Evolutionary conservation across 2,113 vertebrate species (phyloP), one percentile per base, ranked within the genome.

Genomic region (Corythoichthys intestinalis): DNA sequence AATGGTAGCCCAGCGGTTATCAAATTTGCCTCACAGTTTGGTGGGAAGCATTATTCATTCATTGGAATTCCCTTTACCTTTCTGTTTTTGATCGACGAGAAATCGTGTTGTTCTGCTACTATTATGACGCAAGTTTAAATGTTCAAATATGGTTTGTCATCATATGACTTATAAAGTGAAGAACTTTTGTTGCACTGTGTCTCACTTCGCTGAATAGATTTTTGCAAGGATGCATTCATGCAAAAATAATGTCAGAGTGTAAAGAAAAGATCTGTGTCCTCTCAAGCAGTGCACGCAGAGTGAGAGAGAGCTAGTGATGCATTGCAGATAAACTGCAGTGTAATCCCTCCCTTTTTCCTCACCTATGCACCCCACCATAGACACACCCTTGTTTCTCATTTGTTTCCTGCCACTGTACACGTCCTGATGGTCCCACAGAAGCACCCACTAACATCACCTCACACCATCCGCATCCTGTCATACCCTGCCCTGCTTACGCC

Each of bases 321-420:
- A 93, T 93, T 93, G 92, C 91, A 93, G 92, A 93, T 92, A 92
- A 93, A 92, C 91, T 93, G 91, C 91, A 91, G 77, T 70, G 37
- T 62, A 83, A 85, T 86, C 85, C 89, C 88, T 89, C 90, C 89
- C 77, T 80, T 59, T 73, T 75, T 73, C 54, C 56, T 65, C 67
- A 72, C 67, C 53, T 63, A 37, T 81, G 58, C 64, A 68, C 15
- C 64, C 54, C 50, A 69, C 49, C 46, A 11, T 9, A n/a, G 59
- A 50, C 38, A 56, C 65, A 65, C 66, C 62, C 61, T 66, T 65
- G 64, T 76, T 76, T 68, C 74, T 77, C 72, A 65, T 72, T 64
- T 70, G 34, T 63, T 10, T 34, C 39, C 50, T 64, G 49, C 73
- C 77, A 65, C 52, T 78, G 67, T 52, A 62, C 38, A 84, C 87